phyloP scores from a whole-genome alignment of 2,888 invertebrate genomes.

The Morpho deidamia region DNA sequence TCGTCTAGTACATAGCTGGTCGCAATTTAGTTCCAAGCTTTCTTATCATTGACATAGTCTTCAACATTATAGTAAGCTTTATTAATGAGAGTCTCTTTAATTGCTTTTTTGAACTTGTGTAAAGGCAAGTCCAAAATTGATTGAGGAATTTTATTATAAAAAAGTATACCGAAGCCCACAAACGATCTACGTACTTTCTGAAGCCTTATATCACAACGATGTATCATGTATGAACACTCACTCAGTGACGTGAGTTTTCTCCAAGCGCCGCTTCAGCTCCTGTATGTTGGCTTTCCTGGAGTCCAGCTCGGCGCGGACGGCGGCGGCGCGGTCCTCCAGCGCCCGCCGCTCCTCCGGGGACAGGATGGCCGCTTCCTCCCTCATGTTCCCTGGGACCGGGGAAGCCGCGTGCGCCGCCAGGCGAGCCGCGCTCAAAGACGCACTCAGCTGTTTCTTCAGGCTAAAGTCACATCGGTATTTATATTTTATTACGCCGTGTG shows the following conservation, averaged over 20 bases:
- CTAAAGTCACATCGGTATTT: slow-evolving; percentile 9
- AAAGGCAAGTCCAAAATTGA: no score
- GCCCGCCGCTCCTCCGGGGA: slow-evolving; percentile 75
- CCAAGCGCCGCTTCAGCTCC: slow-evolving; percentile 87
- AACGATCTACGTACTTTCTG: no score
- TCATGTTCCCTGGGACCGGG: slow-evolving; percentile 41
- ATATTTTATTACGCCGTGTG: no score
- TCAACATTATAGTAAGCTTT: no score
- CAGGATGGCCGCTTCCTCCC: slow-evolving; percentile 58
- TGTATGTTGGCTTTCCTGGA: slow-evolving; percentile 88
- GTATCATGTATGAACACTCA: slow-evolving; percentile 58
- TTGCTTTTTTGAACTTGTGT: no score
- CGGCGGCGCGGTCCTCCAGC: slow-evolving; percentile 72
- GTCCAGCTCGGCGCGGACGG: slow-evolving; percentile 83
- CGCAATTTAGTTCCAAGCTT: no score
- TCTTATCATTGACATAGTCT: no score
- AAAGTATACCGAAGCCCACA: no score
- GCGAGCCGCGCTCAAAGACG: slow-evolving; percentile 76
- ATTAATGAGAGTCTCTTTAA: no score
- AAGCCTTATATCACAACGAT: no score
- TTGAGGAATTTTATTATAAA: no score
- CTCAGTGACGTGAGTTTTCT: slow-evolving; percentile 92
- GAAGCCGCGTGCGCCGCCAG: slow-evolving; percentile 58
- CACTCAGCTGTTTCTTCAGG: slow-evolving; percentile 81
- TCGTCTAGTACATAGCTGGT: no score